phyloP scores from a whole-genome alignment of 2,888 invertebrate genomes.

The Gisinianus flammeolus region DNA sequence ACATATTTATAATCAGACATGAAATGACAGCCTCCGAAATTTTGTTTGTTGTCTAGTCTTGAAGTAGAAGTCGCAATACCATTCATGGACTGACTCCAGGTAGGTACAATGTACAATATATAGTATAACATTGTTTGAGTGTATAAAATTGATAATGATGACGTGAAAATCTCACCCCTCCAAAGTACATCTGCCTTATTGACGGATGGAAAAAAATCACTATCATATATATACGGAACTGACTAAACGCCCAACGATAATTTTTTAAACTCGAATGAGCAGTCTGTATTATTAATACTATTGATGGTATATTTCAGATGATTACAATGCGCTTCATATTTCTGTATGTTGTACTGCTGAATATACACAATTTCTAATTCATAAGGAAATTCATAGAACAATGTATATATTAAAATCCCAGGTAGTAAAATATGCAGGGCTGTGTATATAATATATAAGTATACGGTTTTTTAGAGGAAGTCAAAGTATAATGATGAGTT shows the following conservation, averaged over 20 bases:
- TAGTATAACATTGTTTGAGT: background rate
- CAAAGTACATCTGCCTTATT: constrained; percentile 29
- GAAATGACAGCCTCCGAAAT: background rate
- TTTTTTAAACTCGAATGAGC: background rate
- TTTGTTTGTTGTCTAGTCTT: background rate
- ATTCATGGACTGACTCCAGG: too few species aligned
- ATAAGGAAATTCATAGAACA: too few species aligned
- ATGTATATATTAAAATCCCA: too few species aligned
- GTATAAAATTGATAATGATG: constrained; percentile 38
- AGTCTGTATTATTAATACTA: background rate
- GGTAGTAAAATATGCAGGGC: too few species aligned
- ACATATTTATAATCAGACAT: constrained; percentile 22
- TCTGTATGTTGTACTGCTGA: too few species aligned
- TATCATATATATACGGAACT: background rate
- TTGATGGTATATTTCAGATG: too few species aligned
- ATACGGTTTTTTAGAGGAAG: too few species aligned
- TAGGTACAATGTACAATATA: background rate
- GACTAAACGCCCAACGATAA: background rate
- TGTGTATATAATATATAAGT: too few species aligned
- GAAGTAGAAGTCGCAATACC: too few species aligned
- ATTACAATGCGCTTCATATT: too few species aligned
- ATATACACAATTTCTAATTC: too few species aligned
- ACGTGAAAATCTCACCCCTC: constrained; percentile 32
- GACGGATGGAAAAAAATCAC: background rate
- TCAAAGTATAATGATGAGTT: too few species aligned